Evolutionary conservation across 1,140 invertebrate genomes (phyloP).

Genomic region (Agrypnia vestita): DNA sequence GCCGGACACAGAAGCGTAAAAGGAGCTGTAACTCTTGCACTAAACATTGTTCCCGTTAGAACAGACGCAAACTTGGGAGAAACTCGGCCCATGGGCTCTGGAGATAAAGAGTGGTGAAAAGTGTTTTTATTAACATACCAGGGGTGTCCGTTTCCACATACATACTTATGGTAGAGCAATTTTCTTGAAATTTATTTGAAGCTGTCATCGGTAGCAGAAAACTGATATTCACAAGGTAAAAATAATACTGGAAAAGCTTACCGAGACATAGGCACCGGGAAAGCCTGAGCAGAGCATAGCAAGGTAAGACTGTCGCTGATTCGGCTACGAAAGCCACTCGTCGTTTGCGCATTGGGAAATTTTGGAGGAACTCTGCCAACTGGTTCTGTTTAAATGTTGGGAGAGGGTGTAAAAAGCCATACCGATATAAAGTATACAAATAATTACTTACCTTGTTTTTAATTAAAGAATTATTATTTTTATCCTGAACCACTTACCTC

Average conservation of each 20-base stretch:
- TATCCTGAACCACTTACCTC: constrained; percentile 27
- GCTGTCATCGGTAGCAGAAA: neutral
- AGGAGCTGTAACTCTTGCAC: constrained; percentile 64
- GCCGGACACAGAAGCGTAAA: constrained; percentile 76
- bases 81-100: constrained; percentile 75
- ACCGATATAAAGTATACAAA: constrained; percentile 25
- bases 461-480: too few relatives aligned
- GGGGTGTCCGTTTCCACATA: neutral
- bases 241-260: constrained; percentile 64
- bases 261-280: constrained; percentile 79
- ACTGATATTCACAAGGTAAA: neutral
- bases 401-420: constrained; percentile 49
- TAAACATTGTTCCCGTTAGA: constrained; percentile 72
- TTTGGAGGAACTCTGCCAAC: constrained; percentile 79
- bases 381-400: constrained; percentile 72
- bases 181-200: too few relatives aligned
- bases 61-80: constrained; percentile 70
- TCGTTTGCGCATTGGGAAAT: constrained; percentile 78
- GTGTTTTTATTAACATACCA: constrained; percentile 21
- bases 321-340: constrained; percentile 76
- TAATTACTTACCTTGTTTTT: constrained; percentile 14
- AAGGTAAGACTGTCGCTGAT: constrained; percentile 75
- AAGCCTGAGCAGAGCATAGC: constrained; percentile 78
- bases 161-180: too few relatives aligned
- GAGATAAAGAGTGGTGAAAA: constrained; percentile 47